Base-by-base conservation (phyloP, 2,888 invertebrate species). In the Synanthedon tipuliformis region DNA sequence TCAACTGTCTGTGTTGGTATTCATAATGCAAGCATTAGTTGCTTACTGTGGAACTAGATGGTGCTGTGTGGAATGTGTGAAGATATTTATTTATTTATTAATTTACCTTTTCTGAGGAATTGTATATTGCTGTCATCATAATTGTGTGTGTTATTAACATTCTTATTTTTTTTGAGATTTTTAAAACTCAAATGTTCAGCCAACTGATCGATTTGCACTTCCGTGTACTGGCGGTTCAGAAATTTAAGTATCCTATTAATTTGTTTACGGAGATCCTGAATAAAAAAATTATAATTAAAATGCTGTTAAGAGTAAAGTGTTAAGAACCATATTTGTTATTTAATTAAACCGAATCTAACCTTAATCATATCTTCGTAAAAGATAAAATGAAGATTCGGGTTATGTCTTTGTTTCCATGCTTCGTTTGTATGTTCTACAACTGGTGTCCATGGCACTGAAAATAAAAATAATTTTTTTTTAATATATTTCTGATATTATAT, bases 141-240 rank as follows among this genome's bases (percentile, higher is more conserved):
- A 0, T 64, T 62, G 0, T 73, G 68, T 1, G 71, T 82, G 57
- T 88, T 88, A 64, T 92, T 92, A 0, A 90, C 89, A 40, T 79
- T 81, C 51, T 88, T 86, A 66, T 91, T 92, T 18, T 84, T 81
- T 60, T 83, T 82, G 69, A 92, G 88, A 55, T 71, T 89, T 15
- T 87, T 81, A 63, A 92, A 92, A 58, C 88, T 89, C 52, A 91
- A 87, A 60, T 91, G 90, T 0, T 82, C 64, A 0, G 81, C 76
- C 23, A 92, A 71, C 1, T 61, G 51, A 7, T 73, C 58, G 4
- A 90, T 65, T 57, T 90, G 74, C 0, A 77, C 73, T 0, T 82
- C 81, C 0, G 79, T 69, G 53, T 86, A 85, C 49, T 69, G 58
- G 48, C 70, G 77, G 1, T 83, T 80, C 4, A 91, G 69, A 68